Evolutionary conservation across 2,113 vertebrate genomes (phyloP), one percentile per base, ranked within the genome.

Genomic region (Campylomormyrus tamandua): DNA sequence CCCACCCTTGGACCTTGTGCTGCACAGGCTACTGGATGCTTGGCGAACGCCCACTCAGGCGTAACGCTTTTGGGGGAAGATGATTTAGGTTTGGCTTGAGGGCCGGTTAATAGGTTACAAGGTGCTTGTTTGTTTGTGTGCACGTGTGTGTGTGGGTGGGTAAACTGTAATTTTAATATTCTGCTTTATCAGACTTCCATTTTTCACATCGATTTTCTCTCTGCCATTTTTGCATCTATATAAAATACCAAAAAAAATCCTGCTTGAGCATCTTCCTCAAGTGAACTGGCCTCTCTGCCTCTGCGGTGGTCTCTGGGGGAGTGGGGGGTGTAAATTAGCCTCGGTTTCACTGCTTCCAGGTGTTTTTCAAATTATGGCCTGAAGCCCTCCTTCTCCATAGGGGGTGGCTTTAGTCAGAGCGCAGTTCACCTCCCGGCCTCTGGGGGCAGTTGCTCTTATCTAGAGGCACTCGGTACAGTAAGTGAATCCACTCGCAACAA

Each of bases 111-210:
- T 48, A 84, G 83, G 83, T 84, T 84, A 84, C 9, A 46, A 24
- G 83, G 42, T 84, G 21, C 27, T 84, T 84, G 45, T 46, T 39
- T 84, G 83, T 45, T 9, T 39, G 70, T 77, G 70, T 66, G 24
- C 9, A 27, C 0, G 9, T 27, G 24, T 27, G n/a, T 31, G 62
- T 70, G 62, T 31, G 62, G 62, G 62, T 31, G 62, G n/a, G n/a
- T 70, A 70, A 84, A 48, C 39, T 48, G 21, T 84, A 19, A 84
- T 84, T 84, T 46, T 84, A 84, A 84, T 84, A 84, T 46, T 84
- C 24, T 45, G 21, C 83, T 42, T n/a, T 48, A 84, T 84, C 19
- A 84, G 45, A 9, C 24, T 84, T 48, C 24, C 45, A 24, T n/a
- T 84, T 84, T 84, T 84, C 19, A 46, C 45, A 46, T 84, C 11